Evolutionary conservation across 2,113 vertebrate genomes (phyloP), one percentile per base, ranked within the genome.

Genomic region (Oenanthe oenanthe): DNA sequence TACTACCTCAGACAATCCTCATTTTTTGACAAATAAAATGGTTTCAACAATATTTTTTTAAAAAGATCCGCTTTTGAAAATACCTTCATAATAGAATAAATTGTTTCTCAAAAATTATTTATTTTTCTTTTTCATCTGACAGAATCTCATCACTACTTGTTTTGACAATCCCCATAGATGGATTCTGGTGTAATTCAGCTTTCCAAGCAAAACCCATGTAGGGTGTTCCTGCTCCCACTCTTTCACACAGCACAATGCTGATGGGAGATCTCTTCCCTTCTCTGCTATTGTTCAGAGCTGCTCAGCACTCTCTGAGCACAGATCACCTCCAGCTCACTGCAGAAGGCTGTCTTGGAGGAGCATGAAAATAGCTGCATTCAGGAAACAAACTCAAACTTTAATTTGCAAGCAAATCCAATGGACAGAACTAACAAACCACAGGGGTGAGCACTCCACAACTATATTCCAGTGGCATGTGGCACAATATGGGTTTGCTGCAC

Each of bases 41-140:
- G 2, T 48, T 70, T 68, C 12, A 65, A 22, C 0, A 14, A 24
- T 31, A 42, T 7, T 54, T 48, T 10, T 12, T 50, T 26, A 18
- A 66, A 71, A 42, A 19, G 31, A 28, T 12, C 8, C 2, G 4
- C 18, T 47, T 48, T 17, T 25, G 10, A 80, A 89, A 71, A 48
- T n/a, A 1, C 38, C 29, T 32, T 68, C 32, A 51, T 8, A 31
- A 22, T 13, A n/a, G 40, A 63, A 72, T 17, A 2, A 79, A 51
- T 26, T n/a, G 1, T 34, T 53, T 53, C 29, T 42, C 21, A 34
- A 60, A 76, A 71, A 1, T 0, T 0, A 8, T 32, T 68, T 32
- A 1, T 68, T 51, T 60, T 38, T 34, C 24, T 5, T 19, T 38
- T n/a, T 51, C 14, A 12, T 8, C 5, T 60, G 7, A 40, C 13